Evolutionary conservation across 2,113 vertebrate species (phyloP).

Genomic region (Heloderma charlesbogerti): DNA sequence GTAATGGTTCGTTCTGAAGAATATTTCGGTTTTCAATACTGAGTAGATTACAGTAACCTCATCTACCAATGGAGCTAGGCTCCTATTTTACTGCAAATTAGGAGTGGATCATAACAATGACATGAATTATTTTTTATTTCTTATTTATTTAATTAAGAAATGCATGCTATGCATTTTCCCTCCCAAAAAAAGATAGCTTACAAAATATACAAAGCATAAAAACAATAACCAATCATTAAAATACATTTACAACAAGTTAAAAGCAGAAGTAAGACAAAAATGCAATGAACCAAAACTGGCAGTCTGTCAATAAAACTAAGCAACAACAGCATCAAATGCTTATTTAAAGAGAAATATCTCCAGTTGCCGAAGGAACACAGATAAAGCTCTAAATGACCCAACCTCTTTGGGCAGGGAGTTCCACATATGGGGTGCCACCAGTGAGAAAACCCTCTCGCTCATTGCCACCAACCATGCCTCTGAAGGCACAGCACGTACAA

Average conservation of each 20-base stretch:
- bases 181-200: not conserved
- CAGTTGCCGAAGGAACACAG: too few species aligned
- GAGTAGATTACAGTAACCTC: not conserved
- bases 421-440: not conserved
- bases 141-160: not conserved
- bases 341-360: too few species aligned
- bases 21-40: not conserved
- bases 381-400: too few species aligned
- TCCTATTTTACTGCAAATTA: conserved; percentile 23
- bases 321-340: not conserved
- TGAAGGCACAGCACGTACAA: not conserved
- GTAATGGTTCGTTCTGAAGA: not conserved
- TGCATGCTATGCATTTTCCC: not conserved
- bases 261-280: not conserved
- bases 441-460: not conserved
- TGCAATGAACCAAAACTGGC: not conserved
- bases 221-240: not conserved
- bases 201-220: not conserved
- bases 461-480: too few species aligned
- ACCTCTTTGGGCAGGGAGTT: not conserved
- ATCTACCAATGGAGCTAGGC: too few species aligned
- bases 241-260: not conserved
- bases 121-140: not conserved
- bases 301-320: not conserved
- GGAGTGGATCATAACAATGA: not conserved